Base-by-base conservation (phyloP, 2,888 invertebrate species). In the Elmis aenea region DNA sequence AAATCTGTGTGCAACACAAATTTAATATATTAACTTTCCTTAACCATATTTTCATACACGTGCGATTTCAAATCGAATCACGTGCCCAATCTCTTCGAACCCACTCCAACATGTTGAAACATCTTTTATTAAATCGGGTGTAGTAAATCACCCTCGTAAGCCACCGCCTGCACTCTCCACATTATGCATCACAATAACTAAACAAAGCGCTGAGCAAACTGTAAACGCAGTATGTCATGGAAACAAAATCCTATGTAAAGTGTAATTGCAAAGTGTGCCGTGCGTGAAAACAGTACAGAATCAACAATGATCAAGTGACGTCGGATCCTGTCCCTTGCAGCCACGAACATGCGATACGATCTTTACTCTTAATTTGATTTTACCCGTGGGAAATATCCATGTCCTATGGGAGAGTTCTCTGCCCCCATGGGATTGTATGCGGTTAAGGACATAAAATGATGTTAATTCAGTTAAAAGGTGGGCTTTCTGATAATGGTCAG, bases 351-450 rank as follows among this genome's bases (percentile, higher is more conserved):
- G 39, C 39, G 29, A 46, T 46, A 26, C 22, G 33, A 36, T 41
- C 36, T 36, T 32, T 34, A 34, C 20, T 36, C n/a, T 34, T 37
- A 29, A 42, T 42, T 42, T 36, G 26, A 40, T 40, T 41, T 39
- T 42, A 46, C 46, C 42, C 46, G 46, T 46, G 46, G 46, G 46
- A 46, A 46, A 27, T 22, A 13, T 8, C 33, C 29, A 8, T 26
- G 28, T 42, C 45, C 45, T 34, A 26, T 35, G 45, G 38, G 35
- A 45, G 26, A 10, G 21, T n/a, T n/a, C n/a, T n/a, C n/a, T n/a
- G n/a, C n/a, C n/a, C n/a, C n/a, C n/a, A n/a, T n/a, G n/a, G n/a
- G n/a, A n/a, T n/a, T n/a, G n/a, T n/a, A n/a, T n/a, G n/a, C n/a
- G n/a, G n/a, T n/a, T n/a, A n/a, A n/a, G n/a, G n/a, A n/a, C n/a